Percentiles rank a stretch among this genome's conserved stretches.
Evolutionary conservation across 2,113 vertebrate species (phyloP).

Genomic region (Conger conger): DNA sequence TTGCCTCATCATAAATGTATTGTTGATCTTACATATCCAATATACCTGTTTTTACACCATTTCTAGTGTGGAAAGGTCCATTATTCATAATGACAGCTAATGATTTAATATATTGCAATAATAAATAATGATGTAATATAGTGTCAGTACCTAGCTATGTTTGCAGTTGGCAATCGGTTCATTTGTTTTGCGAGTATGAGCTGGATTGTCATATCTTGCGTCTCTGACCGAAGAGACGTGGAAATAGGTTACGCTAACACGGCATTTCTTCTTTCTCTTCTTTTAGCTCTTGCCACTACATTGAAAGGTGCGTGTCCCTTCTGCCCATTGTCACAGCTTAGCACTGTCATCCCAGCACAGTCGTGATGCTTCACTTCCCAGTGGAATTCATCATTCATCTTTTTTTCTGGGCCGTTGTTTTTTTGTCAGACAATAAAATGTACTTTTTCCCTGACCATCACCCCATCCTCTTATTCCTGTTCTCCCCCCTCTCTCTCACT

Average conservation of each 20-base stretch:
- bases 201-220: not conserved
- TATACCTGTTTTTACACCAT: not conserved
- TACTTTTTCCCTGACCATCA: not conserved
- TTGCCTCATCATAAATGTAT: too few relatives aligned
- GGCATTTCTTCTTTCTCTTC: not conserved
- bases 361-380: not conserved
- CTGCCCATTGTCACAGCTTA: not conserved
- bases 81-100: not conserved
- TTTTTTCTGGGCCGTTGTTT: not conserved
- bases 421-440: not conserved
- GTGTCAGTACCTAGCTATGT: not conserved
- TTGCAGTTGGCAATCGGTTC: not conserved
- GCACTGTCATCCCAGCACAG: not conserved
- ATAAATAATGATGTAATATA: too few relatives aligned
- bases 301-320: slow-evolving; percentile 17
- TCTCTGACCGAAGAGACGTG: not conserved
- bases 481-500: too few relatives aligned
- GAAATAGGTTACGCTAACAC: not conserved
- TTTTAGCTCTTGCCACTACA: slow-evolving; percentile 7
- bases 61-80: not conserved
- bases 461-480: not conserved
- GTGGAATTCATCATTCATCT: not conserved
- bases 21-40: not conserved
- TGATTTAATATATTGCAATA: not conserved
- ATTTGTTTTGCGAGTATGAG: not conserved